phyloP scores from a whole-genome alignment of 2,888 invertebrate genomes.

The Cepaea hortensis region DNA sequence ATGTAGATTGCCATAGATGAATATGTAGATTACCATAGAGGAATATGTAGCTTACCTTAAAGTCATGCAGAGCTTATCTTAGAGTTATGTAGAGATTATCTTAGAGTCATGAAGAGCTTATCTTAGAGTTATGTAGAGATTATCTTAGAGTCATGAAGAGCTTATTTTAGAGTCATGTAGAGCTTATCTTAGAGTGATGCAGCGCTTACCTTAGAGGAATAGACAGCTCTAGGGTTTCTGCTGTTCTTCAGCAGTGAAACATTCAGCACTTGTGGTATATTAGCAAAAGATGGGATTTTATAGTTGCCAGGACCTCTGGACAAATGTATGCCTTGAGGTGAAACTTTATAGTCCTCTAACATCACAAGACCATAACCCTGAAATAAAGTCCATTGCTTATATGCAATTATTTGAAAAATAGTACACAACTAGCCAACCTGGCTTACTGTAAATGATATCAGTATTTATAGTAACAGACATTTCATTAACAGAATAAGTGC shows the following conservation, averaged over 20 bases:
- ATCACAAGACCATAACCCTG: constrained; percentile 92
- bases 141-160: too few relatives aligned
- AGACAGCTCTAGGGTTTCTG: constrained; percentile 92
- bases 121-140: too few relatives aligned
- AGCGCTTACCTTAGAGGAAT: constrained; percentile 91
- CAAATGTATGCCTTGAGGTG: constrained; percentile 87
- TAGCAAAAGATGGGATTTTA: constrained; percentile 93
- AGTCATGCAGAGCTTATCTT: too few relatives aligned
- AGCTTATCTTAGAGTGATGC: too few relatives aligned
- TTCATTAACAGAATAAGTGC: too few relatives aligned
- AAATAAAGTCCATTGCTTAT: background rate
- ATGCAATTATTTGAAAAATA: background rate
- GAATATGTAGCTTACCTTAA: too few relatives aligned
- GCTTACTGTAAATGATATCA: background rate
- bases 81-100: too few relatives aligned
- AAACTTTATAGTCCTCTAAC: constrained; percentile 91
- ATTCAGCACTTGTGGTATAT: constrained; percentile 93
- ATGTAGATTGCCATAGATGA: too few relatives aligned
- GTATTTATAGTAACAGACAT: background rate
- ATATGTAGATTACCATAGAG: too few relatives aligned
- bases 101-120: too few relatives aligned
- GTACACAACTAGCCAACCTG: background rate
- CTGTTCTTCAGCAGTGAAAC: constrained; percentile 93
- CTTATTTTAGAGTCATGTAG: too few relatives aligned
- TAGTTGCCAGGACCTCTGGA: constrained; percentile 95